Conservation (phyloP, 2,113 vertebrate species). For the Sinocyclocheilus grahami region DNA sequence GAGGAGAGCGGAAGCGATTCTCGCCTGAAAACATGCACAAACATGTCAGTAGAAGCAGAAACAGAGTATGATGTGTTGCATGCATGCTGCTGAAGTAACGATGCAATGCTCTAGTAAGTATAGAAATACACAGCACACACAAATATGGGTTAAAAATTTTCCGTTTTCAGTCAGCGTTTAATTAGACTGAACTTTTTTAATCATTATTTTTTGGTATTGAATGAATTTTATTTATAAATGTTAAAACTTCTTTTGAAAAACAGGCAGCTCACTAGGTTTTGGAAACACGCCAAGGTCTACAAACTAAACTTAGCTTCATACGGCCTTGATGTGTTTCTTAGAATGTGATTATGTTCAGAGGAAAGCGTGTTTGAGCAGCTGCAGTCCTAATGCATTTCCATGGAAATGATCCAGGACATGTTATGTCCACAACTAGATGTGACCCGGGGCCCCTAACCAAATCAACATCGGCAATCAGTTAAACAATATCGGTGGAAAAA, state of each 20-base stretch:
- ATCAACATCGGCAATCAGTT: not conserved
- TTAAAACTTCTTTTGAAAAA: not conserved
- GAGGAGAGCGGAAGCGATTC: slow-evolving; percentile 91
- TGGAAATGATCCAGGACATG: not conserved
- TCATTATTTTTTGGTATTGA: not conserved
- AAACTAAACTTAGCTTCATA: not conserved
- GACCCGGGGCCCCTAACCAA: not conserved
- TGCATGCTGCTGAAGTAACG: not conserved
- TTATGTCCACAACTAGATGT: not conserved
- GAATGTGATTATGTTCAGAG: too few species aligned
- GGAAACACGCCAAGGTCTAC: not conserved
- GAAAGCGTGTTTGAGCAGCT: not conserved
- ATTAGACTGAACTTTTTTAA: not conserved
- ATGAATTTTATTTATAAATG: not conserved
- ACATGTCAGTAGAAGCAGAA: not conserved
- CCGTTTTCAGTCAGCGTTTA: not conserved
- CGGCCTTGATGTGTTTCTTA: not conserved
- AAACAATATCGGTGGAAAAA: not conserved
- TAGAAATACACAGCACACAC: not conserved
- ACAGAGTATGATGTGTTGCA: not conserved
- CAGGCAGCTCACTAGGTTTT: not conserved
- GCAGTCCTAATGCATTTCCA: not conserved
- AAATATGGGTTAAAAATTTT: not conserved
- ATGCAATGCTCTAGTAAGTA: not conserved
- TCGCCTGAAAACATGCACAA: slow-evolving; percentile 79